These are phyloP conservation scores for Cettia cetti DNA, from an alignment of 2,113 vertebrate species.

Conservation along the genomic window DNA sequence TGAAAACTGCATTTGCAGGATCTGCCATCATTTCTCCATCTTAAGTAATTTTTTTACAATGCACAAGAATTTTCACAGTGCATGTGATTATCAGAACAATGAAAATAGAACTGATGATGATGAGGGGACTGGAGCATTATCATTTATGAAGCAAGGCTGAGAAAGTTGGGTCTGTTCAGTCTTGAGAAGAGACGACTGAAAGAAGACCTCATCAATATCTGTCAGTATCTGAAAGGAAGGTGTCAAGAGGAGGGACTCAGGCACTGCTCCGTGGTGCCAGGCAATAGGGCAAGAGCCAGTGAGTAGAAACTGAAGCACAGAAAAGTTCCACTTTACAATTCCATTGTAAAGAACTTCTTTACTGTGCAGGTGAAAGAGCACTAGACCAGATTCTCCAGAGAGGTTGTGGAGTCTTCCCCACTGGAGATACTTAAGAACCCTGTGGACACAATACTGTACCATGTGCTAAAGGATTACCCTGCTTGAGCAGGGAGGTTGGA, in stretches of 20 bases:
- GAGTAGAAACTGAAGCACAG: background rate
- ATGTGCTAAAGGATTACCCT: background rate
- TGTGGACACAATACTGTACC: background rate
- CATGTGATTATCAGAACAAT: background rate
- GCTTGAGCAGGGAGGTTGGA: background rate
- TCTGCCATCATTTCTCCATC: background rate
- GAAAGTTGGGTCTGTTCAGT: background rate
- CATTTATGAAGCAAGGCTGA: background rate
- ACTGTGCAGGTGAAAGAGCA: accelerated
- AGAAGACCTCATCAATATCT: no score
- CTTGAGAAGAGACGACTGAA: background rate
- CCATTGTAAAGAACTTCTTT: background rate
- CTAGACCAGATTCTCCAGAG: background rate
- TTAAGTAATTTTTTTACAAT: background rate
- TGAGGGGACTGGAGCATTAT: background rate
- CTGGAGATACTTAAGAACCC: background rate
- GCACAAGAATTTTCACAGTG: background rate
- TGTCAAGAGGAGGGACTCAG: background rate
- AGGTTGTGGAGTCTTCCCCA: background rate
- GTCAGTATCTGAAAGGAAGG: background rate
- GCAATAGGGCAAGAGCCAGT: background rate
- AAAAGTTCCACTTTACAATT: background rate
- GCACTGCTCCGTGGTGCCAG: background rate
- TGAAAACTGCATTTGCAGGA: background rate
- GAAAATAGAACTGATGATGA: background rate